Evolutionary conservation across 2,113 vertebrate species (phyloP), one percentile per base, ranked within the genome.

Genomic region (Oceanites oceanicus): DNA sequence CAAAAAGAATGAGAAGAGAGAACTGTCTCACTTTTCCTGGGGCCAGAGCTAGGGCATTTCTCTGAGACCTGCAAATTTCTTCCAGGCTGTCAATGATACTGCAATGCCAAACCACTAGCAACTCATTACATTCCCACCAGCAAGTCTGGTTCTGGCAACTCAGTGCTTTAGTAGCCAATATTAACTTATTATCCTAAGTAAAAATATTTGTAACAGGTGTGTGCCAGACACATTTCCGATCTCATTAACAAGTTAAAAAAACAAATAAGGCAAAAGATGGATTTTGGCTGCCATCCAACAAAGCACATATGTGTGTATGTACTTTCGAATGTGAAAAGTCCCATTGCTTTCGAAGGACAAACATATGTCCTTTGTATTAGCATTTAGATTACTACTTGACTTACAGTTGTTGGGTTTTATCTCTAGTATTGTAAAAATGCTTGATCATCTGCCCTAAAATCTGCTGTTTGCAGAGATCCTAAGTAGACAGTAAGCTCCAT

Each of bases 301-400:
- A 59, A 86, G 7, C 3, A 44, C 8, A 9, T 34, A 13, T 1
- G 0, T 38, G 15, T 6, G 45, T 38, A 11, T 3, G 7, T 61
- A 26, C 25, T 83, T 91, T 66, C 40, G 52, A 86, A 79, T 8
- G 8, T 53, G 20, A 76, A 88, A 73, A 76, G 36, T 49, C 11
- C 53, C 25, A 16, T 18, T 53, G 15, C 20, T 59, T 78, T 74
- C 8, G 5, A 86, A 72, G n/a, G 22, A 49, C 11, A 93, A 84
- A 50, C 1, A 2, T 20, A n/a, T 0, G 0, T 38, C 50, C 14
- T 71, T 47, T 1, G 0, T 34, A 81, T 78, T 61, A 68, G 5
- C 36, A 76, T 83, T 79, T 58, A 58, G 18, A 52, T 68, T 70
- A 79, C 9, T 42, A 27, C 53, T 79, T 80, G 27, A 61, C 14